Evolutionary conservation across 2,113 vertebrate species (phyloP), one percentile per base, ranked within the genome.

Genomic region (Pteruthius melanotis): DNA sequence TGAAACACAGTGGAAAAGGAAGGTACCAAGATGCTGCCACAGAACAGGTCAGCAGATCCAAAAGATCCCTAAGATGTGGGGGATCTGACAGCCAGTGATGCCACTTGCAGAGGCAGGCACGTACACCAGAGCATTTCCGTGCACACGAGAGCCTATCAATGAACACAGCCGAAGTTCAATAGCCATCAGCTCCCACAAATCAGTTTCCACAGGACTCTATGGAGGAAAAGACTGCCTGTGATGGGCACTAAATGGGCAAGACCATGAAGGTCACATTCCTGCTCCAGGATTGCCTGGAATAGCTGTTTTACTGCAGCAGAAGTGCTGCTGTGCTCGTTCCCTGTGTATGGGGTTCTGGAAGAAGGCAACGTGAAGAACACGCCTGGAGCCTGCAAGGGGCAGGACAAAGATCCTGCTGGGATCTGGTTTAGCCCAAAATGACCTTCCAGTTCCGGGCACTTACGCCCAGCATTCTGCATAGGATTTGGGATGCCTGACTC

Each of bases 41-140:
- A 33, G 39, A 53, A 52, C 9, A 33, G 33, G 28, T 23, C 44
- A 70, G 59, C 2, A 49, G 39, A 31, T 35, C 17, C 33, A 40
- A 35, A 54, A 31, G 64, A 66, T 15, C n/a, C 47, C 60, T 12
- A 57, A 24, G 42, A 45, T 33, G 8, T 40, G 37, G 31, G 42
- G 40, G 54, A 47, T 65, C 31, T 61, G 64, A 57, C 15, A 78
- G 68, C 5, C 47, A 56, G 6, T 3, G 53, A 39, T 30, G 42
- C 40, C 45, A 33, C 13, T 45, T 2, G 2, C 68, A 59, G 14
- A 42, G 54, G 40, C 30, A 79, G 2, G 33, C 31, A 64, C n/a
- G 13, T 7, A 20, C 49, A 10, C 0, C 0, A 40, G 13, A n/a
- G 42, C 22, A 11, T 9, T 49, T 54, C 44, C 0, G 1, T 0